Conservation (phyloP, 2,113 vertebrate species). For the Sander vitreus region DNA sequence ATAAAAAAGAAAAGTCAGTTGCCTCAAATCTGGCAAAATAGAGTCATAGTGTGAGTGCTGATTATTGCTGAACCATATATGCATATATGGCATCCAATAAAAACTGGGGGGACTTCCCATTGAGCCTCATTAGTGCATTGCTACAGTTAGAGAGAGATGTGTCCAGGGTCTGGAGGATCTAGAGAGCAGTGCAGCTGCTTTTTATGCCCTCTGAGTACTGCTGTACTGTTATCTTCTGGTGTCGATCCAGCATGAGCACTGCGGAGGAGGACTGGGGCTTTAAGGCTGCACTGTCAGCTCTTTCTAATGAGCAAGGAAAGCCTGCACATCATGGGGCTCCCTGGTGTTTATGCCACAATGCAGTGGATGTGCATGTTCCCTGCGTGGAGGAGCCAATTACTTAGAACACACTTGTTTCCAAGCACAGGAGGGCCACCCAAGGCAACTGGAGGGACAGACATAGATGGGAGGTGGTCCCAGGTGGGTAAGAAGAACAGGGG, state of each 20-base stretch:
- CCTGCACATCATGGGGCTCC: conserved; percentile 69
- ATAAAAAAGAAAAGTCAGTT: background rate
- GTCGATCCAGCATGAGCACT: conserved; percentile 74
- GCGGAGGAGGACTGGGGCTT: conserved; percentile 71
- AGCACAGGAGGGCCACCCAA: conserved; percentile 32
- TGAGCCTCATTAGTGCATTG: conserved; percentile 62
- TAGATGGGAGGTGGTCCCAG: conserved; percentile 28
- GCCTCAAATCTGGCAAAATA: background rate
- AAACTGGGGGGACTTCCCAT: conserved; percentile 34
- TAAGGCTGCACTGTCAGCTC: conserved; percentile 74
- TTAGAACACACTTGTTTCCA: conserved; percentile 50
- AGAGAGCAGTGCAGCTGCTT: conserved; percentile 54
- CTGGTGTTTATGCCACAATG: conserved; percentile 65
- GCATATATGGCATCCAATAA: background rate
- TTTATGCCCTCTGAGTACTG: conserved; percentile 48
- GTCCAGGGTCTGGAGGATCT: conserved; percentile 27
- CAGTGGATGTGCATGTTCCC: conserved; percentile 54
- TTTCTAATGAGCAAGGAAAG: conserved; percentile 78
- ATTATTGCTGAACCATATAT: background rate
- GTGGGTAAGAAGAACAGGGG: background rate
- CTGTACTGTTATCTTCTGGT: conserved; percentile 65
- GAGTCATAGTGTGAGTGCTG: background rate
- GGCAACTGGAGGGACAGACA: conserved; percentile 26
- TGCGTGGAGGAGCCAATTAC: conserved; percentile 58
- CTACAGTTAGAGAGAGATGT: conserved; percentile 48